Percentiles rank a stretch among this genome's conserved stretches.
Evolutionary conservation across 2,888 invertebrate genomes (phyloP).

Genomic region (Petrolisthes cinctipes): DNA sequence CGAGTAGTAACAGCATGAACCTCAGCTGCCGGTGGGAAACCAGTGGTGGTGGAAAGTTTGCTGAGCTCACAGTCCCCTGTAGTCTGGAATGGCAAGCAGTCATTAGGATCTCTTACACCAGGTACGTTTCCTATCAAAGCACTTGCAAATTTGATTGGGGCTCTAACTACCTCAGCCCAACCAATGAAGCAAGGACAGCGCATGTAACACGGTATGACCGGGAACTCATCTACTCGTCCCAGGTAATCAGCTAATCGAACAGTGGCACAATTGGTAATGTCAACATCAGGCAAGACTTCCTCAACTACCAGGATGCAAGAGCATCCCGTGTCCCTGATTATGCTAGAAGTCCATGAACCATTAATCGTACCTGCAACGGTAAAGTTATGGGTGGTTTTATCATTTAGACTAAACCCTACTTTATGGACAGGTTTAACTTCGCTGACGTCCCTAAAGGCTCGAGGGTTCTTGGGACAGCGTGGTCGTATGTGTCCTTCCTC

Average conservation of each 20-base stretch:
- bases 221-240: slow-evolving; percentile 12
- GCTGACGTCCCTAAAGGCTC: slow-evolving; percentile 13
- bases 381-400: background rate
- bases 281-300: slow-evolving; percentile 17
- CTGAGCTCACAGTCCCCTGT: too few species aligned
- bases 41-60: too few species aligned
- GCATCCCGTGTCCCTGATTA: slow-evolving; percentile 15
- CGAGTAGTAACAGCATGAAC: too few species aligned
- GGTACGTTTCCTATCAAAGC: slow-evolving; percentile 27
- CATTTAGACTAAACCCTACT: background rate
- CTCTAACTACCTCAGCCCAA: too few species aligned
- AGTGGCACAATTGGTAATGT: background rate
- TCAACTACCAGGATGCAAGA: slow-evolving; percentile 15
- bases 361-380: slow-evolving; percentile 18
- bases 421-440: background rate
- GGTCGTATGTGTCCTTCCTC: slow-evolving; percentile 10
- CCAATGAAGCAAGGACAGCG: background rate
- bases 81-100: too few species aligned
- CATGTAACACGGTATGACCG: slow-evolving; percentile 13
- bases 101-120: background rate
- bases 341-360: background rate
- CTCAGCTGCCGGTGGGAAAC: too few species aligned
- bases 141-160: background rate
- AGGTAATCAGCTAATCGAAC: slow-evolving; percentile 15
- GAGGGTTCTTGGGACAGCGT: slow-evolving; percentile 21